Conservation (phyloP, 2,888 invertebrate species). For the Diachrysia chrysitis region DNA sequence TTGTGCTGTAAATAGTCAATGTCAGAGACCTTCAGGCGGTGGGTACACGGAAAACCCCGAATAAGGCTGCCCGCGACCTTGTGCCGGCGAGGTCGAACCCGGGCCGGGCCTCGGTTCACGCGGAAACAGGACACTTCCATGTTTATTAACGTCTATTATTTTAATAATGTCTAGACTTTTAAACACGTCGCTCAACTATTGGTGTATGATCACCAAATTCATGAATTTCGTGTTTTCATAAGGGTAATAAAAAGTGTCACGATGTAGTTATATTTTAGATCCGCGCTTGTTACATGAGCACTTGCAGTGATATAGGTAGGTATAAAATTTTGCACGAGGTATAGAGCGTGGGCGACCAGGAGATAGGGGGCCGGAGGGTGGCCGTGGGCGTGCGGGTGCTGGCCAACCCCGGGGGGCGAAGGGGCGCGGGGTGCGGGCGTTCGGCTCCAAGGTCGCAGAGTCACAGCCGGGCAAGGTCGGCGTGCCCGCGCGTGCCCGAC, state of each 20-base stretch:
- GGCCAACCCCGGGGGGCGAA: constrained; percentile 52
- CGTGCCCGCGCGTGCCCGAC: constrained; percentile 85
- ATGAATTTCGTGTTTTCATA: constrained; percentile 26
- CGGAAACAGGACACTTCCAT: constrained; percentile 72
- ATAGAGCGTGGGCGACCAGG: constrained; percentile 71
- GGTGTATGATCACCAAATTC: background rate
- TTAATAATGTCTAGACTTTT: constrained; percentile 53
- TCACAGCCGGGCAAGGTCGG: constrained; percentile 89
- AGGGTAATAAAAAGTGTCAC: constrained; percentile 5
- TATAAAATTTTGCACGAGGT: constrained; percentile 85
- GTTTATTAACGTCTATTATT: constrained; percentile 37
- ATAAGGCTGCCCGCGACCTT: constrained; percentile 75
- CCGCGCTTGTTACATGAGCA: constrained; percentile 67
- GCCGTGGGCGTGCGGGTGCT: constrained; percentile 71
- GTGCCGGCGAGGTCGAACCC: constrained; percentile 72
- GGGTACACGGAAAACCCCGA: constrained; percentile 80
- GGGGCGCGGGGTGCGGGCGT: constrained; percentile 63
- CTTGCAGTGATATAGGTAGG: constrained; percentile 62
- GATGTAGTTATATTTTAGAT: constrained; percentile 65
- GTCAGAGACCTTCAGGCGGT: constrained; percentile 79
- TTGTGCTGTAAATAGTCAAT: constrained; percentile 74
- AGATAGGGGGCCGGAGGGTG: constrained; percentile 67
- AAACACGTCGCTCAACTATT: constrained; percentile 29
- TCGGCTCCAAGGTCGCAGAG: constrained; percentile 88
- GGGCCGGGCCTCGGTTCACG: constrained; percentile 62